Percentiles rank a stretch among this genome's conserved stretches.
phyloP scores from a whole-genome alignment of 2,113 vertebrate genomes.

The Rhagologus leucostigma region DNA sequence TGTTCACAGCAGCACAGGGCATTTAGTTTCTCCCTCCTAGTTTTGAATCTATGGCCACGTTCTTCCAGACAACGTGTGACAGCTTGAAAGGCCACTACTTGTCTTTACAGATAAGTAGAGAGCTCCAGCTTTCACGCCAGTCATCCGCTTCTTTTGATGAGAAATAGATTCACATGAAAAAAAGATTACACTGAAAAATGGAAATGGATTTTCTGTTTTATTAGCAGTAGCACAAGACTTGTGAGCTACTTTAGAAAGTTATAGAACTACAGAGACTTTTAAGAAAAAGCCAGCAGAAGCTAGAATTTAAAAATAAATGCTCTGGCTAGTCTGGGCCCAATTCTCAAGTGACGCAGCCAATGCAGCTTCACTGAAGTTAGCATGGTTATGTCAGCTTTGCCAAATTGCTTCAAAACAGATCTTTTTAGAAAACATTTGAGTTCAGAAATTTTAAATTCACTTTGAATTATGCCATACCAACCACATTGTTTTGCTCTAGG shows the following conservation, averaged over 20 bases:
- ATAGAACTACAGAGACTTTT: constrained; percentile 16
- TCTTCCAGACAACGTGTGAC: neutral
- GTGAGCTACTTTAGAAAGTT: constrained; percentile 40
- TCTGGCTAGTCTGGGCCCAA: neutral
- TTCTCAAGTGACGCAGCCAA: neutral
- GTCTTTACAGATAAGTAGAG: neutral
- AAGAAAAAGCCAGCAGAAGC: neutral
- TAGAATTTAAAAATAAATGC: constrained; percentile 48
- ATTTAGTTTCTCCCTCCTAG: neutral
- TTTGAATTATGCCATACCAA: neutral
- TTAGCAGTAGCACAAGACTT: constrained; percentile 33
- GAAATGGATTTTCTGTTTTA: constrained; percentile 40
- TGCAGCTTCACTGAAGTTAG: neutral
- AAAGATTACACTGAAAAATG: constrained; percentile 56
- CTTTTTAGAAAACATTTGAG: neutral
- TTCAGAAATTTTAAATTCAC: neutral
- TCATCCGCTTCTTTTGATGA: neutral
- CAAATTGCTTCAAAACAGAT: neutral
- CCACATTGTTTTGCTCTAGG: neutral
- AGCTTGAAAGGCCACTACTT: neutral
- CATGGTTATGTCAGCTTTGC: neutral
- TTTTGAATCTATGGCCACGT: neutral
- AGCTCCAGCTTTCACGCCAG: neutral
- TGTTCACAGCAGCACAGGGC: neutral
- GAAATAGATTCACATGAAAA: constrained; percentile 54